phyloP scores from a whole-genome alignment of 2,797 vertebrate species.

The Sciurus carolinensis region DNA sequence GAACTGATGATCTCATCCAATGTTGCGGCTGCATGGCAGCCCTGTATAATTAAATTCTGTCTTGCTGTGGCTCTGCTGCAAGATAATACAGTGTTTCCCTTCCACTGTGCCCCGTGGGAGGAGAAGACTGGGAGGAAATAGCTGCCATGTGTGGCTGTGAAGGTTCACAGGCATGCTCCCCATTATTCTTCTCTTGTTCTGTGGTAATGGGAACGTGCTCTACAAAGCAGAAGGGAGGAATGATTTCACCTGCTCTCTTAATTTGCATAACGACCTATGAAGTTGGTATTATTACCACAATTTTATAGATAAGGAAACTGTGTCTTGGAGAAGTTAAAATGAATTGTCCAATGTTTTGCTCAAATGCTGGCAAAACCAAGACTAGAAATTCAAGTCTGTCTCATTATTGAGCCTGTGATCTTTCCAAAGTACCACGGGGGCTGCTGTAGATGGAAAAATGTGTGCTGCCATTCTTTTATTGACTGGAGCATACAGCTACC shows the following conservation, averaged over 20 bases:
- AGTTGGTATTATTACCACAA: background rate
- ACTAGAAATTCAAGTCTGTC: background rate
- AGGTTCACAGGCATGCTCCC: background rate
- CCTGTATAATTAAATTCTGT: constrained; percentile 51
- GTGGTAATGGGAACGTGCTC: background rate
- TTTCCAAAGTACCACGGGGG: rapidly evolving
- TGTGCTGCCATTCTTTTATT: background rate
- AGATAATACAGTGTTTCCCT: background rate
- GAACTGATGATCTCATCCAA: constrained; percentile 60
- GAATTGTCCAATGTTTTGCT: background rate
- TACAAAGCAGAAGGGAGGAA: background rate
- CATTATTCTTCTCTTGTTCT: background rate
- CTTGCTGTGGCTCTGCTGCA: background rate
- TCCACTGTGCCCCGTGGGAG: background rate
- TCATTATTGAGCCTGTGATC: background rate
- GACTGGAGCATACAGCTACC: background rate
- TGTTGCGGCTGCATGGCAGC: background rate
- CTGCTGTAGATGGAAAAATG: background rate
- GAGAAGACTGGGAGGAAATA: constrained; percentile 38
- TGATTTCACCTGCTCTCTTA: background rate
- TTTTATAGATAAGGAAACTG: background rate
- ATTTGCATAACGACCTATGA: background rate
- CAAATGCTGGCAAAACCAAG: background rate
- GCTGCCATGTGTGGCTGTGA: background rate
- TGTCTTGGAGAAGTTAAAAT: background rate